Evolutionary conservation across 2,113 vertebrate species (phyloP).

Genomic region (Synodontis membranacea): DNA sequence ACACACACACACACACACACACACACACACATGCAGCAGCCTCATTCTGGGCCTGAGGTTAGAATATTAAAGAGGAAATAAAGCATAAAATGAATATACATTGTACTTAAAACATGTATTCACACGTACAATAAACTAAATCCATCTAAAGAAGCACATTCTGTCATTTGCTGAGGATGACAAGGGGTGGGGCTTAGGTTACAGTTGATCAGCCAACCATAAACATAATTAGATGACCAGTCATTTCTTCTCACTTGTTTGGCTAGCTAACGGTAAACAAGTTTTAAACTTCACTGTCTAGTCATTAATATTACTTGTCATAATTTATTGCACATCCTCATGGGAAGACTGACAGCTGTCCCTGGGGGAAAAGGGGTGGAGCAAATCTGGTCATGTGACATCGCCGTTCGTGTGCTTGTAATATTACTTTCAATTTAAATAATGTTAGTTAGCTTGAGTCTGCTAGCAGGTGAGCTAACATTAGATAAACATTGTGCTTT

Average conservation of each 20-base stretch:
- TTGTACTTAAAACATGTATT: not conserved
- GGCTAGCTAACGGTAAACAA: not conserved
- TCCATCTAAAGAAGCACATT: not conserved
- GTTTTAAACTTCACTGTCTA: not conserved
- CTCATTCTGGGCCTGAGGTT: conserved; percentile 11
- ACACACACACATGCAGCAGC: conserved; percentile 4
- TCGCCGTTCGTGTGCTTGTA: not conserved
- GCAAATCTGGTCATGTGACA: not conserved
- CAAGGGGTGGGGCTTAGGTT: not conserved
- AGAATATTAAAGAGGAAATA: not conserved
- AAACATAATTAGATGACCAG: not conserved
- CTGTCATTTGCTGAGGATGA: not conserved
- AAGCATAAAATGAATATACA: too few species aligned
- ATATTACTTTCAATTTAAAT: not conserved
- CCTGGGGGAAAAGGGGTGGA: not conserved
- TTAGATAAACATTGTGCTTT: not conserved
- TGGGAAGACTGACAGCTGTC: not conserved
- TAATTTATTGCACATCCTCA: not conserved
- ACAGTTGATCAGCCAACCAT: not conserved
- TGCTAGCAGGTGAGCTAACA: too few species aligned
- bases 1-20: conserved; percentile 18
- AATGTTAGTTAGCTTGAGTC: not conserved
- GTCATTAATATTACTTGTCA: not conserved
- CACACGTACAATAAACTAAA: not conserved
- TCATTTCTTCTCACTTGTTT: not conserved